Conservation (phyloP, 2,797 vertebrate species). For the Thunnus albacares region DNA sequence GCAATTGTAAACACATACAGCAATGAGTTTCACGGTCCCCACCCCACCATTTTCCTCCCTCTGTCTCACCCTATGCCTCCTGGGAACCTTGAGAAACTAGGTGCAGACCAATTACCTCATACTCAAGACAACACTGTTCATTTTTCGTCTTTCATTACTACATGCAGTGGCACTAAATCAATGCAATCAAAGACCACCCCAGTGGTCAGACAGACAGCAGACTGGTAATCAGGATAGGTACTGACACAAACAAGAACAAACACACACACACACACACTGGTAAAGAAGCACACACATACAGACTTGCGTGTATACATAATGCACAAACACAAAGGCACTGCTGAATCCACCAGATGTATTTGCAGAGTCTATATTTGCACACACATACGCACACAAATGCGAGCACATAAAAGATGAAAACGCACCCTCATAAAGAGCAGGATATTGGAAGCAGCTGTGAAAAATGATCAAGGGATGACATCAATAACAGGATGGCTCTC, state of each 20-base stretch:
- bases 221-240: constrained; percentile 65
- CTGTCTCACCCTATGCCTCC: constrained; percentile 20
- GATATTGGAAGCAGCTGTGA: constrained; percentile 82
- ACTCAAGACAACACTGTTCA: constrained; percentile 57
- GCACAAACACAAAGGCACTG: constrained; percentile 37
- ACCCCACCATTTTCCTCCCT: constrained; percentile 16
- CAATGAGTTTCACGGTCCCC: not conserved
- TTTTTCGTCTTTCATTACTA: constrained; percentile 73
- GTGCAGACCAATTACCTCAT: constrained; percentile 68
- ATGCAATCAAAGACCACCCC: constrained; percentile 74
- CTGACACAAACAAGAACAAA: constrained; percentile 54
- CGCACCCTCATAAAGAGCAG: constrained; percentile 79
- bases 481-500: constrained; percentile 76
- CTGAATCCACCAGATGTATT: constrained; percentile 66
- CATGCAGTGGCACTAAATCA: constrained; percentile 67
- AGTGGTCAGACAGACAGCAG: constrained; percentile 66
- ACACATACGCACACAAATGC: constrained; percentile 63
- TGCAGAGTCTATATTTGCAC: constrained; percentile 76
- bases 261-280: constrained; percentile 18
- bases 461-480: constrained; percentile 84
- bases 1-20: not conserved
- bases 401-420: constrained; percentile 80
- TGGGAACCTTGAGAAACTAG: constrained; percentile 44
- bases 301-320: constrained; percentile 38
- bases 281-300: constrained; percentile 40